Evolutionary conservation across 2,888 invertebrate species (phyloP).

Genomic region (Germaria angustata): DNA sequence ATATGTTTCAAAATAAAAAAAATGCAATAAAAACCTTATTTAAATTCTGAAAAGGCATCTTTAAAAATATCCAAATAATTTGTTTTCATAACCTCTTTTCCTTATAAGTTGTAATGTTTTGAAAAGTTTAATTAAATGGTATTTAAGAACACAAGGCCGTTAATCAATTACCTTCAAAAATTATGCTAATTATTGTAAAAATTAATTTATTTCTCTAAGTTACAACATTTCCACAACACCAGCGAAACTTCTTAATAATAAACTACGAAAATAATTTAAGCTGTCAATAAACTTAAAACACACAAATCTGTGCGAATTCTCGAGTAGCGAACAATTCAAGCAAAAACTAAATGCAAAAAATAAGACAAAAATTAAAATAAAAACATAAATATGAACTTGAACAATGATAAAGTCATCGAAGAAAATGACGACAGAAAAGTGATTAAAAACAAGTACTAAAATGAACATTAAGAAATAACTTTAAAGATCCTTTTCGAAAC

Average conservation of each 20-base stretch:
- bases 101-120: too few species aligned
- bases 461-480: conserved; percentile 50
- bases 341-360: neutral
- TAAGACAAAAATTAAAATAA: neutral
- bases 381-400: conserved; percentile 50
- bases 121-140: too few species aligned
- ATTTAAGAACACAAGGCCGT: too few species aligned
- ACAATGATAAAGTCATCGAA: conserved; percentile 58
- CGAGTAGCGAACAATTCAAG: neutral
- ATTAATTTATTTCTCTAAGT: too few species aligned
- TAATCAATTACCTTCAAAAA: too few species aligned
- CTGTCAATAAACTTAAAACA: conserved; percentile 28
- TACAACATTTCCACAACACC: neutral
- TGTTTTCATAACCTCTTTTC: too few species aligned
- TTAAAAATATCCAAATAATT: too few species aligned
- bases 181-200: too few species aligned
- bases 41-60: too few species aligned
- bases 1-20: too few species aligned
- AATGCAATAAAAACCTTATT: too few species aligned
- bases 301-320: conserved; percentile 34
- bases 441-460: conserved; percentile 54
- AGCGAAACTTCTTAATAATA: conserved; percentile 1
- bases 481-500: conserved; percentile 47
- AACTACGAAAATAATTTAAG: conserved; percentile 17
- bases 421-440: conserved; percentile 57